A percentile compares a stretch with the other conserved stretches of the same genome.
phyloP scores from a whole-genome alignment of 2,113 vertebrate genomes.

The Protomyctophum bolini region DNA sequence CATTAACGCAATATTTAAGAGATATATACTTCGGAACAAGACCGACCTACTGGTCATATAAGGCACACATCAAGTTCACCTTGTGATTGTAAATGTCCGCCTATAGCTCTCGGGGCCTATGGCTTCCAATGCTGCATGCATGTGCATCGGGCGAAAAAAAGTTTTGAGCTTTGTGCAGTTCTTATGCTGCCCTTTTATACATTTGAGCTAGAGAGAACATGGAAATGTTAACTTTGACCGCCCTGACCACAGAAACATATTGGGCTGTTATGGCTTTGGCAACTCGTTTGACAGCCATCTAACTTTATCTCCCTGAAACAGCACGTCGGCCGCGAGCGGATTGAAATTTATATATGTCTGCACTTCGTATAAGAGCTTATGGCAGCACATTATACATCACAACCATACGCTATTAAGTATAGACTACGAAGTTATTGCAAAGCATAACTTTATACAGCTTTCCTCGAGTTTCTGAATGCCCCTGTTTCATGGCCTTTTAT shows the following conservation, averaged over 20 bases:
- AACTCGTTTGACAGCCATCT: slow-evolving; percentile 51
- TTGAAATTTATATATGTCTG: slow-evolving; percentile 7
- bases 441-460: slow-evolving; percentile 54
- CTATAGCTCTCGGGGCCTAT: slow-evolving; percentile 7
- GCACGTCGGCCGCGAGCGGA: slow-evolving; percentile 31
- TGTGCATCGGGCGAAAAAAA: neutral
- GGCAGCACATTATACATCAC: slow-evolving; percentile 29
- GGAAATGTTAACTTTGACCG: slow-evolving; percentile 54
- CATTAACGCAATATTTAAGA: slow-evolving; percentile 57
- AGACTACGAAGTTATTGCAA: slow-evolving; percentile 38
- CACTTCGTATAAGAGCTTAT: slow-evolving; percentile 8
- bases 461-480: slow-evolving; percentile 23
- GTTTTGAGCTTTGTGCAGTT: slow-evolving; percentile 16
- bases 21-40: slow-evolving; percentile 16
- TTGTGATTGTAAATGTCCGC: slow-evolving; percentile 6
- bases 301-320: slow-evolving; percentile 17
- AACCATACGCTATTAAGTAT: slow-evolving; percentile 38
- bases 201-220: slow-evolving; percentile 53
- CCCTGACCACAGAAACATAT: slow-evolving; percentile 63
- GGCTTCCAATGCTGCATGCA: neutral
- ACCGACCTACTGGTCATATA: slow-evolving; percentile 27
- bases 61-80: slow-evolving; percentile 19
- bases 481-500: neutral
- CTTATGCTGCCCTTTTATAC: slow-evolving; percentile 34
- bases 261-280: slow-evolving; percentile 56